These are phyloP conservation scores for Columba livia DNA, from an alignment of 2,113 vertebrate species.

Conservation along the genomic window DNA sequence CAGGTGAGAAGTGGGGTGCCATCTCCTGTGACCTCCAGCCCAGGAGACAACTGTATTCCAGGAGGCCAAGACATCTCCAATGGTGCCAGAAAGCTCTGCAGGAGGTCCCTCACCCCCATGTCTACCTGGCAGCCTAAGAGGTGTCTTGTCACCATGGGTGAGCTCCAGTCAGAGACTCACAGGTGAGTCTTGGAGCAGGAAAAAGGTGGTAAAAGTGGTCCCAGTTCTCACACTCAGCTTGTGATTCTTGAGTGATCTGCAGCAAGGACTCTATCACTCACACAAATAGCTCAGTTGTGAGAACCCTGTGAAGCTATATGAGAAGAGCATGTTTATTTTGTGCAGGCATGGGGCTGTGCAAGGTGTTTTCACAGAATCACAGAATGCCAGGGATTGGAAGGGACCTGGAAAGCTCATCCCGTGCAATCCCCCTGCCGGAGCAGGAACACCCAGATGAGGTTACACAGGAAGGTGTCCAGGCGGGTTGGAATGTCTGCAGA, in stretches of 20 bases:
- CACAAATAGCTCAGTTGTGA: not conserved
- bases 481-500: no score
- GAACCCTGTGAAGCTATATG: not conserved
- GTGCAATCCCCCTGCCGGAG: no score
- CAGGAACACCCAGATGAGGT: no score
- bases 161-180: not conserved
- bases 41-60: not conserved
- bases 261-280: not conserved
- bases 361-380: not conserved
- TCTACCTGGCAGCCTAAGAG: not conserved
- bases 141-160: not conserved
- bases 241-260: not conserved
- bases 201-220: not conserved
- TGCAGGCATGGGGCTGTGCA: fast-evolving
- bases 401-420: no score
- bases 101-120: fast-evolving
- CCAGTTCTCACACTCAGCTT: not conserved
- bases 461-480: no score
- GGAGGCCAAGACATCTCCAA: no score
- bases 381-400: no score
- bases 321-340: not conserved
- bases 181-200: not conserved
- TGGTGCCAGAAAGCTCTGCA: not conserved
- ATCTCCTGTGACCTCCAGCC: not conserved
- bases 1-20: not conserved